Evolutionary conservation across 2,113 vertebrate genomes (phyloP).

Genomic region (Takifugu bimaculatus): DNA sequence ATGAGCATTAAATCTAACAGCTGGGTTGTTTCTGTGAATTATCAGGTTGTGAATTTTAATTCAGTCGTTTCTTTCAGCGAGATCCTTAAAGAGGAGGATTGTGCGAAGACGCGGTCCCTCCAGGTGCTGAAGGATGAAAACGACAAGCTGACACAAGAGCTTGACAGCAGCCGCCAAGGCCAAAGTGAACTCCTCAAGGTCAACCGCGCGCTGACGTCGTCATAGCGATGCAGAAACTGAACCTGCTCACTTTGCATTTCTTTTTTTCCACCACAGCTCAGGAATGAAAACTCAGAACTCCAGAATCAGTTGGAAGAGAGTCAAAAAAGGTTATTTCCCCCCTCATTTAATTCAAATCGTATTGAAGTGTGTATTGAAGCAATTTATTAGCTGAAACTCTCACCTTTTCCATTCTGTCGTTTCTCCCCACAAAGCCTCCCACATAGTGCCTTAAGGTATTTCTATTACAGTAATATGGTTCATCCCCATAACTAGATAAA

Average conservation of each 20-base stretch:
- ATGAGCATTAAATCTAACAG: not conserved
- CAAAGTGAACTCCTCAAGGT: conserved; percentile 83
- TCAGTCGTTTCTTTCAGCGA: conserved; percentile 75
- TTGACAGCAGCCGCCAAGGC: conserved; percentile 78
- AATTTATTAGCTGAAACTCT: too few relatives aligned
- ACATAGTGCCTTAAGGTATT: conserved; percentile 87
- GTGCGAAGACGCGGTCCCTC: conserved; percentile 81
- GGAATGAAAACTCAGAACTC: conserved; percentile 86
- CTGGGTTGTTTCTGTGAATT: not conserved
- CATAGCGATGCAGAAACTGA: not conserved
- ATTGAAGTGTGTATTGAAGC: not conserved
- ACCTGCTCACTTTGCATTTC: not conserved
- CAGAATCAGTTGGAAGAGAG: conserved; percentile 89
- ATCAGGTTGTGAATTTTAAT: not conserved
- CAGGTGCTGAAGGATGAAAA: conserved; percentile 85
- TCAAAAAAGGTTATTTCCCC: conserved; percentile 83
- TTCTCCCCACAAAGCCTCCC: conserved; percentile 82
- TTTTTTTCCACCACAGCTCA: conserved; percentile 72
- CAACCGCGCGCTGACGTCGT: not conserved
- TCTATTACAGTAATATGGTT: conserved; percentile 29
- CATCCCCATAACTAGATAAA: not conserved
- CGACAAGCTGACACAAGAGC: conserved; percentile 81
- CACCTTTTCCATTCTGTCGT: conserved; percentile 62
- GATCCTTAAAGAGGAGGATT: conserved; percentile 80
- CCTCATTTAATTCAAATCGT: not conserved